Percentiles rank a stretch among this genome's conserved stretches.
Evolutionary conservation across 2,797 vertebrate genomes (phyloP).

Genomic region (Brotula barbata): DNA sequence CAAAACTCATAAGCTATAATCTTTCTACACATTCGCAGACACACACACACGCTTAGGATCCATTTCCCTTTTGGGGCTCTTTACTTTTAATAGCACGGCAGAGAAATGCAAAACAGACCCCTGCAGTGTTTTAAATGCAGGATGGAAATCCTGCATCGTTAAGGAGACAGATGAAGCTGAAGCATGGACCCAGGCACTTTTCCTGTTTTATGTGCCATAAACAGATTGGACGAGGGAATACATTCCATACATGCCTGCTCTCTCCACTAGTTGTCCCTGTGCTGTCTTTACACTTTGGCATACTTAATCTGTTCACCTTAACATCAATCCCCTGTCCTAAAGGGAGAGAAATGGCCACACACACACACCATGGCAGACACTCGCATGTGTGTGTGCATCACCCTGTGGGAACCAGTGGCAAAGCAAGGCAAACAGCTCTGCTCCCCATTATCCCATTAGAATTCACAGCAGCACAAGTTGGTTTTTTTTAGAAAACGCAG

Average conservation of each 20-base stretch:
- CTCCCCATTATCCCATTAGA: constrained; percentile 48
- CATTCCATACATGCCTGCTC: constrained; percentile 36
- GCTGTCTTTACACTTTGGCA: neutral
- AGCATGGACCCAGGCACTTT: constrained; percentile 41
- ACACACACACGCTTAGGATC: neutral
- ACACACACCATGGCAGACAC: constrained; percentile 17
- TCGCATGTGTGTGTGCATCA: neutral
- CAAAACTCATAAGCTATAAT: constrained; percentile 6
- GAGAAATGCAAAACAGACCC: constrained; percentile 39
- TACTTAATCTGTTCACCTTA: constrained; percentile 35
- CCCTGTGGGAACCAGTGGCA: constrained; percentile 40
- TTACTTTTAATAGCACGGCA: constrained; percentile 22
- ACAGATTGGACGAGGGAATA: constrained; percentile 32
- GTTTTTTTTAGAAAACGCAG: constrained; percentile 55
- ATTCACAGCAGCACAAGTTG: constrained; percentile 51
- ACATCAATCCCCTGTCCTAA: constrained; percentile 38
- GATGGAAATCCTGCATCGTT: constrained; percentile 40
- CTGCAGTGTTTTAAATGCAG: constrained; percentile 36
- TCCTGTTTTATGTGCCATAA: constrained; percentile 50
- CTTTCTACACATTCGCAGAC: neutral
- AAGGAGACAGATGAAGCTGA: constrained; percentile 49
- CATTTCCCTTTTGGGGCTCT: constrained; percentile 14
- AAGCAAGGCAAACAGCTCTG: constrained; percentile 54
- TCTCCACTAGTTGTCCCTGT: constrained; percentile 13
- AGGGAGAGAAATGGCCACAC: constrained; percentile 24